Conservation (phyloP, 2,888 invertebrate genomes). For the Julus scanicus region DNA sequence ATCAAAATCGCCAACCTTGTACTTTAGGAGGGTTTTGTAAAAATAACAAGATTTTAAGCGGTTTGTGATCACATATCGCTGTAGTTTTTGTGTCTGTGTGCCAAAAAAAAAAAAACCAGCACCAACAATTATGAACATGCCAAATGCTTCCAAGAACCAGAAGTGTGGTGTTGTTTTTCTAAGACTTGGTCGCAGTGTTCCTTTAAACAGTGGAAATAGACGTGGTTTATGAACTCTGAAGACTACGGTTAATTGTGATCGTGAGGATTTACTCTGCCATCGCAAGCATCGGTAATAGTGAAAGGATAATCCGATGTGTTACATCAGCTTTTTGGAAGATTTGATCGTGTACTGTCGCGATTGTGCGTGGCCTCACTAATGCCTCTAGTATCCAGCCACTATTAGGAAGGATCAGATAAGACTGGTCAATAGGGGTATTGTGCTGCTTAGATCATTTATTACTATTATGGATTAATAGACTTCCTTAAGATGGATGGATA, state of each 20-base stretch:
- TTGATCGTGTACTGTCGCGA: background rate
- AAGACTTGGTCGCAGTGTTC: background rate
- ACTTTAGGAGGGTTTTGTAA: background rate
- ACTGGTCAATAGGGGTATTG: background rate
- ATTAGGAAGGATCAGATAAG: constrained; percentile 29
- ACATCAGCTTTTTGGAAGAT: background rate
- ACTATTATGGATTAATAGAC: constrained; percentile 21
- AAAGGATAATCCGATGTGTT: background rate
- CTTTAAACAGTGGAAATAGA: background rate
- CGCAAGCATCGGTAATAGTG: background rate
- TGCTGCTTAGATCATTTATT: constrained; percentile 29
- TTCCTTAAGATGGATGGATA: constrained; percentile 42
- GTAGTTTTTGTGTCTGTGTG: background rate
- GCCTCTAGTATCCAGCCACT: background rate
- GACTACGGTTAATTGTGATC: constrained; percentile 11
- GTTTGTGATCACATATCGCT: background rate
- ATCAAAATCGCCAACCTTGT: background rate
- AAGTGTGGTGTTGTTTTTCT: background rate
- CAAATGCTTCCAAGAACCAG: background rate
- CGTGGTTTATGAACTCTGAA: background rate
- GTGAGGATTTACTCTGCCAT: constrained; percentile 13
- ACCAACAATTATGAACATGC: background rate
- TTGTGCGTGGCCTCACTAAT: background rate
- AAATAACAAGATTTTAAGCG: background rate
- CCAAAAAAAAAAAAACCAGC: background rate